phyloP scores from a whole-genome alignment of 2,113 vertebrate genomes.

The Polyodon spathula region DNA sequence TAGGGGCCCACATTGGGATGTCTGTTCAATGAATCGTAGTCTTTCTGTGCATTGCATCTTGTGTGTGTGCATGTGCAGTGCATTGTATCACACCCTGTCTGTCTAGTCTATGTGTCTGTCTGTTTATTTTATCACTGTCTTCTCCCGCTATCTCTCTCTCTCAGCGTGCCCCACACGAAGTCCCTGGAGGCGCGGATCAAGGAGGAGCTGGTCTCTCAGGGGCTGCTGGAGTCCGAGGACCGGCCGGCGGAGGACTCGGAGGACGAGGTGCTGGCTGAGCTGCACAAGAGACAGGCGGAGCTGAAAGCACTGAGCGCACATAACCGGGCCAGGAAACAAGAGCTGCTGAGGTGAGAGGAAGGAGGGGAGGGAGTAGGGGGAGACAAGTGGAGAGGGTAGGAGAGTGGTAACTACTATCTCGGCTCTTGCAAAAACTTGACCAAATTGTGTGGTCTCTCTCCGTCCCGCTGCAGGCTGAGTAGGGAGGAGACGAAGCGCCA shows the following conservation, averaged over 20 bases:
- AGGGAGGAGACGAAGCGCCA: slow-evolving; percentile 91
- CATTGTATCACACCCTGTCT: too few species aligned
- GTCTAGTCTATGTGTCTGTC: too few species aligned
- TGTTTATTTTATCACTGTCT: too few species aligned
- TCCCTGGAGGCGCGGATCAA: slow-evolving; percentile 91
- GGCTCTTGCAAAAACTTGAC: too few species aligned
- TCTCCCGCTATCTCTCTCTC: accelerated
- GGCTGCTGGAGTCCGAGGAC: slow-evolving; percentile 88
- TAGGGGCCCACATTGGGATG: too few species aligned
- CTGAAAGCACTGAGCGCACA: slow-evolving; percentile 86
- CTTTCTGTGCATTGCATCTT: too few species aligned
- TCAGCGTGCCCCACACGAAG: slow-evolving; percentile 90
- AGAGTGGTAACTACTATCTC: too few species aligned
- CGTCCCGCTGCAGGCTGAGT: slow-evolving; percentile 60
- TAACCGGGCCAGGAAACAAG: slow-evolving; percentile 86
- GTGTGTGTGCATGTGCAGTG: too few species aligned
- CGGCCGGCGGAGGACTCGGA: slow-evolving; percentile 82
- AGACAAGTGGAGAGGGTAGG: too few species aligned
- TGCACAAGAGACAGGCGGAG: slow-evolving; percentile 89
- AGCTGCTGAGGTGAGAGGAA: slow-evolving; percentile 74
- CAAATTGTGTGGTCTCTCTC: too few species aligned
- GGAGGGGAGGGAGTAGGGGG: too few species aligned
- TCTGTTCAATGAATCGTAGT: too few species aligned
- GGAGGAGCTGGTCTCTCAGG: slow-evolving; percentile 92
- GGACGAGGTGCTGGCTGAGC: slow-evolving; percentile 84